A percentile compares a stretch with the other conserved stretches of the same genome.
Evolutionary conservation across 1,140 invertebrate species (phyloP).

Genomic region (Limonius californicus): DNA sequence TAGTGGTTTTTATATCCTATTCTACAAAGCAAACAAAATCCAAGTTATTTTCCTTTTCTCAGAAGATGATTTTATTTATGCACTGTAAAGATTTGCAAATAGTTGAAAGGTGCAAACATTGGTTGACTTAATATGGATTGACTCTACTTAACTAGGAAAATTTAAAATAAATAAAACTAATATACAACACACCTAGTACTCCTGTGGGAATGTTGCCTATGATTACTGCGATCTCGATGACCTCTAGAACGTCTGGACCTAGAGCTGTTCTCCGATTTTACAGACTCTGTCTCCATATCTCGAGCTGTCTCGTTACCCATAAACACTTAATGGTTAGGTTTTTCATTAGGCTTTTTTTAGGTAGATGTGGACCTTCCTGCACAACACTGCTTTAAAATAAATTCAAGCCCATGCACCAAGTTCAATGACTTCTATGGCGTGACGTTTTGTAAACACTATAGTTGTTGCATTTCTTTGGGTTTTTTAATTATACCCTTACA

Average conservation of each 20-base stretch:
- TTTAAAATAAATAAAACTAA: conserved; percentile 1
- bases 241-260: conserved; percentile 54
- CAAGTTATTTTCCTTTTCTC: too few species aligned
- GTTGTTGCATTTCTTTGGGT: too few species aligned
- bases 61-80: too few species aligned
- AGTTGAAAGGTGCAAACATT: too few species aligned
- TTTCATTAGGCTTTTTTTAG: neutral
- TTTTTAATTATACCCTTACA: too few species aligned
- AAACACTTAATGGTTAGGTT: conserved; percentile 13
- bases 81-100: too few species aligned
- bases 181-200: conserved; percentile 55
- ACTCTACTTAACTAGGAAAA: neutral
- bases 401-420: too few species aligned
- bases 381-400: too few species aligned
- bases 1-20: too few species aligned
- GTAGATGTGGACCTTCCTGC: neutral
- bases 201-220: conserved; percentile 55
- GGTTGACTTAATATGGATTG: too few species aligned
- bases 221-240: conserved; percentile 51
- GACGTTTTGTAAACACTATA: neutral
- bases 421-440: neutral
- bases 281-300: conserved; percentile 61
- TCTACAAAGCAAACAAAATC: too few species aligned
- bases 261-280: conserved; percentile 59
- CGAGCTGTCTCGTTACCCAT: conserved; percentile 46